Percentiles rank a stretch among this genome's conserved stretches.
Evolutionary conservation across 2,113 vertebrate species (phyloP).

Genomic region (Catharus bicknelli): DNA sequence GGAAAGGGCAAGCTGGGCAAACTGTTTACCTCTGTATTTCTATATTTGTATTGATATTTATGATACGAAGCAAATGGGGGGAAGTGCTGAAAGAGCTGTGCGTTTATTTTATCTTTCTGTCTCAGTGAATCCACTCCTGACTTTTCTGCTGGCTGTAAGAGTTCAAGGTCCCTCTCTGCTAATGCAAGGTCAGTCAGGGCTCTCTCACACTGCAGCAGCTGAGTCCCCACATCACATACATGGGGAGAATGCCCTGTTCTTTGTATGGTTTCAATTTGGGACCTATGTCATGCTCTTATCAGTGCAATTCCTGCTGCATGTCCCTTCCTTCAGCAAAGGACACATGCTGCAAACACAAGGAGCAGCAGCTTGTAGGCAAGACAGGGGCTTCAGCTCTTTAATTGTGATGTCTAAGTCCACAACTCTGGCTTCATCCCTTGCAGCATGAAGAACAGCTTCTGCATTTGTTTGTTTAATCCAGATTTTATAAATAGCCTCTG

Average conservation of each 20-base stretch:
- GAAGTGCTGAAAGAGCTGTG: slow-evolving; percentile 11
- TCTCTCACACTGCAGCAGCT: background rate
- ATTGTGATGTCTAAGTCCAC: background rate
- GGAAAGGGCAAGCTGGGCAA: slow-evolving; percentile 12
- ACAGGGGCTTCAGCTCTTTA: background rate
- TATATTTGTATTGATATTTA: slow-evolving; percentile 39
- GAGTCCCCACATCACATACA: background rate
- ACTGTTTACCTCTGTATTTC: background rate
- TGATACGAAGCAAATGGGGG: background rate
- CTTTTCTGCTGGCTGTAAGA: slow-evolving; percentile 28
- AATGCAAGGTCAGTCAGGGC: background rate
- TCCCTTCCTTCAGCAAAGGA: background rate
- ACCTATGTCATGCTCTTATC: background rate
- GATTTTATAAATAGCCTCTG: background rate
- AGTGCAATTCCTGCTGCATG: background rate
- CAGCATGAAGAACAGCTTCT: background rate
- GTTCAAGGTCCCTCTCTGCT: slow-evolving; percentile 37
- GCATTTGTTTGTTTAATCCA: background rate
- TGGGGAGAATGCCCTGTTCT: background rate
- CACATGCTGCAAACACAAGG: background rate
- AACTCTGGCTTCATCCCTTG: background rate
- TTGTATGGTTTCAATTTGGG: background rate
- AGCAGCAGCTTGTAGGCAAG: background rate
- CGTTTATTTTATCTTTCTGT: slow-evolving; percentile 47
- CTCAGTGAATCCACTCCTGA: background rate